A percentile compares a stretch with the other conserved stretches of the same genome.
phyloP scores from a whole-genome alignment of 2,113 vertebrate genomes.

The Gila orcuttii region DNA sequence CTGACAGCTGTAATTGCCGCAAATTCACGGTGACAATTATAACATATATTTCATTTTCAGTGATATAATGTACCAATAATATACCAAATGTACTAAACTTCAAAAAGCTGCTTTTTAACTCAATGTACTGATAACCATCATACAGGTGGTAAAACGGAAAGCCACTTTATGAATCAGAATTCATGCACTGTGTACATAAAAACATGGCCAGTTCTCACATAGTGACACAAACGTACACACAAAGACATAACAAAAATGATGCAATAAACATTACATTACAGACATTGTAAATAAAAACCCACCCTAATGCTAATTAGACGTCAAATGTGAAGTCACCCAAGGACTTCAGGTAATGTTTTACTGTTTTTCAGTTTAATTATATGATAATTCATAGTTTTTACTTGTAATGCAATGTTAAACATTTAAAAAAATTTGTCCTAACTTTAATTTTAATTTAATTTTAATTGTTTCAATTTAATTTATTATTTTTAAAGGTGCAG shows the following conservation, averaged over 20 bases:
- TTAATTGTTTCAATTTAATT: too few relatives aligned
- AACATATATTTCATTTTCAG: background rate
- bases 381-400: too few relatives aligned
- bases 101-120: background rate
- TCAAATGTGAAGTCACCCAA: too few relatives aligned
- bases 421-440: background rate
- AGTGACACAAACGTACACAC: background rate
- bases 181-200: background rate
- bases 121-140: background rate
- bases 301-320: background rate
- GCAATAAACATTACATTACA: background rate
- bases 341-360: too few relatives aligned
- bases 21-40: background rate
- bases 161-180: background rate
- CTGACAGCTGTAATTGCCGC: background rate
- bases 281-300: background rate
- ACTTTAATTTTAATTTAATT: too few relatives aligned
- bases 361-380: too few relatives aligned
- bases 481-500: too few relatives aligned
- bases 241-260: background rate
- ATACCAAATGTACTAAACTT: background rate
- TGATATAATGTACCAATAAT: background rate
- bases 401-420: background rate
- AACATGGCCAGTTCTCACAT: background rate
- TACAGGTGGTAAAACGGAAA: background rate